Evolutionary conservation across 2,113 vertebrate genomes (phyloP).

Genomic region (Amazona vittata): DNA sequence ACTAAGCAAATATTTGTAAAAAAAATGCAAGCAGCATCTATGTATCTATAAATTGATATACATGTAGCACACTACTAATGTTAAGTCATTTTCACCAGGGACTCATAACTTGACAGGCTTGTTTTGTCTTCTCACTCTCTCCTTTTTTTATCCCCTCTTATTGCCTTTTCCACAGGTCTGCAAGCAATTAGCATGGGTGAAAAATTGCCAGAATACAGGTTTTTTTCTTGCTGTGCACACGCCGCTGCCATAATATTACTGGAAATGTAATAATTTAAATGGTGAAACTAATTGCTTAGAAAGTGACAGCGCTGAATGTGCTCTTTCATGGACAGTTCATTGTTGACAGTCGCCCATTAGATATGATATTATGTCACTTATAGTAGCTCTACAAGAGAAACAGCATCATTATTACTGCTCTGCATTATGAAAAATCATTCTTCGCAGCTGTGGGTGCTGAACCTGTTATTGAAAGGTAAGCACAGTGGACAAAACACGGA

Average conservation of each 20-base stretch:
- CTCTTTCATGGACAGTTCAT: not conserved
- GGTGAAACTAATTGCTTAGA: slow-evolving; percentile 33
- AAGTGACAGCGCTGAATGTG: not conserved
- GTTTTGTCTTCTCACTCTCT: not conserved
- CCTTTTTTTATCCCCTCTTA: not conserved
- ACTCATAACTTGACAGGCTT: not conserved
- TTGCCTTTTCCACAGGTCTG: not conserved
- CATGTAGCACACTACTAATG: not conserved
- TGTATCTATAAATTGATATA: not conserved
- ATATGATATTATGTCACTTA: not conserved
- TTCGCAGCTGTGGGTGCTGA: not conserved
- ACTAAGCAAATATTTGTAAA: not conserved
- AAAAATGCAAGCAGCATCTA: not conserved
- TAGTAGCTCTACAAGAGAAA: not conserved
- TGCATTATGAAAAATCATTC: not conserved
- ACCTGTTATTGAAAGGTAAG: not conserved
- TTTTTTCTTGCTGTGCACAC: not conserved
- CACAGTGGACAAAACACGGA: not conserved
- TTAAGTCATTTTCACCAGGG: not conserved
- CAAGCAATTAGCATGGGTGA: not conserved
- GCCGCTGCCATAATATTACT: not conserved
- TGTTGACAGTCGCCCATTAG: slow-evolving; percentile 11
- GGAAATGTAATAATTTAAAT: slow-evolving; percentile 1
- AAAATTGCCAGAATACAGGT: not conserved
- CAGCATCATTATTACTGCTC: not conserved